A percentile compares a stretch with the other conserved stretches of the same genome.
Evolutionary conservation across 2,113 vertebrate genomes (phyloP).

Genomic region (Malurus melanocephalus): DNA sequence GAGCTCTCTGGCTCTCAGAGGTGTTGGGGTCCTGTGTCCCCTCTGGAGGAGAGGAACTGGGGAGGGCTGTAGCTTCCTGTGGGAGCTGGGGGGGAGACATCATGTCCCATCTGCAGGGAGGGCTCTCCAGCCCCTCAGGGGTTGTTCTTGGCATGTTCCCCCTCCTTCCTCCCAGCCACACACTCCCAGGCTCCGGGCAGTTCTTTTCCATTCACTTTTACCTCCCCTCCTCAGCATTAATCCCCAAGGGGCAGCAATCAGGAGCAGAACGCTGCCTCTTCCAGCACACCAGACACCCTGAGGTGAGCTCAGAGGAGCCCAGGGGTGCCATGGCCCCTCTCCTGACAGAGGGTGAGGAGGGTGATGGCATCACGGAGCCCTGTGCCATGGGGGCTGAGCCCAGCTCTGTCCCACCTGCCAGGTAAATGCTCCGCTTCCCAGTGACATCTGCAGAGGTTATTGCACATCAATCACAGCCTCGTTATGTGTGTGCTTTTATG

Average conservation of each 20-base stretch:
- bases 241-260: neutral
- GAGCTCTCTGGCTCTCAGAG: neutral
- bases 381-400: neutral
- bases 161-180: neutral
- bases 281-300: neutral
- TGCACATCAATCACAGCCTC: neutral
- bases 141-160: neutral
- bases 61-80: rapidly evolving
- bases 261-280: neutral
- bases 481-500: neutral
- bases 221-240: neutral
- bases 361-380: neutral
- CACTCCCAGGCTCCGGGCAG: neutral
- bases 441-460: neutral
- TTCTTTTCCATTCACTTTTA: neutral
- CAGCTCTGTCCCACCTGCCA: neutral
- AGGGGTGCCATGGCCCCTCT: neutral
- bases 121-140: neutral
- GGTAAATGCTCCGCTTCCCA: neutral
- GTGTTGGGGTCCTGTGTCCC: neutral
- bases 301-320: neutral
- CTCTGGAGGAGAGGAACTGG: neutral
- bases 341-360: neutral
- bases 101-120: rapidly evolving
- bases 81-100: neutral